Conservation (phyloP, 2,113 vertebrate genomes). For the Cnemophilus loriae region DNA sequence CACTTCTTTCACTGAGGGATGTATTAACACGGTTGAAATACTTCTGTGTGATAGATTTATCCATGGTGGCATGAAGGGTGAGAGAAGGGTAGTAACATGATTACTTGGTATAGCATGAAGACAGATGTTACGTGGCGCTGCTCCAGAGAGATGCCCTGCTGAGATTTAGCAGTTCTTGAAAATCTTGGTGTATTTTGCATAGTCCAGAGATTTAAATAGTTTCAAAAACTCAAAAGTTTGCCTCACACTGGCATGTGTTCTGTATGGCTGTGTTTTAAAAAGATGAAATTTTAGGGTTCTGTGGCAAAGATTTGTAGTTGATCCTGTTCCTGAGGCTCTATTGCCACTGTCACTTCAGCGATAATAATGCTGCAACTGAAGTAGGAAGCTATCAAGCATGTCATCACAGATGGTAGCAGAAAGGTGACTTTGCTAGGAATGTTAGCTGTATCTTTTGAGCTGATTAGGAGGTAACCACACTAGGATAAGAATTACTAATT, state of each 20-base stretch:
- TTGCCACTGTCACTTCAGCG: neutral
- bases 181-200: neutral
- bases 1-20: neutral
- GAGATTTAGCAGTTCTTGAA: neutral
- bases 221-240: neutral
- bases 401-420: neutral
- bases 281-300: neutral
- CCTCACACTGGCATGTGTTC: neutral
- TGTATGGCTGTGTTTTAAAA: neutral
- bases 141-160: neutral
- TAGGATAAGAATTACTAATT: neutral
- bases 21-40: neutral
- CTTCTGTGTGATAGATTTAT: neutral
- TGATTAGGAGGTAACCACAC: neutral
- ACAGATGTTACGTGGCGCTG: fast-evolving
- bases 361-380: neutral
- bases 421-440: neutral
- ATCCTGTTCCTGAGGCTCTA: neutral
- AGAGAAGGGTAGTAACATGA: neutral
- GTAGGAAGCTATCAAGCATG: neutral
- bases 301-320: neutral
- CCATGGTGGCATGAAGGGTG: neutral
- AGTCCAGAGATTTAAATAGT: neutral
- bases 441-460: neutral
- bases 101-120: fast-evolving